phyloP scores from a whole-genome alignment of 2,113 vertebrate species.

The Brienomyrus longianalis region DNA sequence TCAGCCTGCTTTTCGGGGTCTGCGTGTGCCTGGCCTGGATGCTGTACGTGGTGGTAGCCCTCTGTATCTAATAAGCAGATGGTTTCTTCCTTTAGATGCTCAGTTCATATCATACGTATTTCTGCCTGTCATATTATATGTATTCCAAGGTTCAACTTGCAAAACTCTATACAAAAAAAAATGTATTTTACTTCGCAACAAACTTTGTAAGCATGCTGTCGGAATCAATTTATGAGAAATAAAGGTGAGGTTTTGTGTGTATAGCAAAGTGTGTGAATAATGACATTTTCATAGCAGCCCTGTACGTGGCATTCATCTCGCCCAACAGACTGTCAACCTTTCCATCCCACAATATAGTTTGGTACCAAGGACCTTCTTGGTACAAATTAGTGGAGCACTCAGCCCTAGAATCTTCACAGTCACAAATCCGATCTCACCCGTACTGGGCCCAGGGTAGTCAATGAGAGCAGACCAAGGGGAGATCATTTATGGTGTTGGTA shows the following conservation, averaged over 20 bases:
- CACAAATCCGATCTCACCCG: background rate
- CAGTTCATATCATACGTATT: background rate
- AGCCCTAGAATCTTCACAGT: background rate
- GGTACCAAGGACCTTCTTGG: background rate
- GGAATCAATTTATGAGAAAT: background rate
- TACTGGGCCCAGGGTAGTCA: background rate
- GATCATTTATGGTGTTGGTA: conserved; percentile 23
- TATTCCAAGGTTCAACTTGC: background rate
- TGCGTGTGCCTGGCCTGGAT: conserved; percentile 65
- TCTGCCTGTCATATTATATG: background rate
- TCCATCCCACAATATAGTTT: background rate
- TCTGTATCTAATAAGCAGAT: conserved; percentile 41
- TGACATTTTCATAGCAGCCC: background rate
- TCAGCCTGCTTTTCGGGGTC: conserved; percentile 69
- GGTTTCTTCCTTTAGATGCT: background rate
- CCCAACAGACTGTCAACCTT: background rate
- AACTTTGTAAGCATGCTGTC: background rate
- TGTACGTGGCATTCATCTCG: background rate
- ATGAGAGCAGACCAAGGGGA: background rate
- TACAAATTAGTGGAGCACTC: background rate
- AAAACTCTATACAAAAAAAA: background rate
- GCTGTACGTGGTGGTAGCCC: conserved; percentile 62
- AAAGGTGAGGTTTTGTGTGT: background rate
- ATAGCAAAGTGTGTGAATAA: background rate
- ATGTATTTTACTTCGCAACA: background rate